Evolutionary conservation across 2,797 vertebrate genomes (phyloP).

Genomic region (Manis javanica): DNA sequence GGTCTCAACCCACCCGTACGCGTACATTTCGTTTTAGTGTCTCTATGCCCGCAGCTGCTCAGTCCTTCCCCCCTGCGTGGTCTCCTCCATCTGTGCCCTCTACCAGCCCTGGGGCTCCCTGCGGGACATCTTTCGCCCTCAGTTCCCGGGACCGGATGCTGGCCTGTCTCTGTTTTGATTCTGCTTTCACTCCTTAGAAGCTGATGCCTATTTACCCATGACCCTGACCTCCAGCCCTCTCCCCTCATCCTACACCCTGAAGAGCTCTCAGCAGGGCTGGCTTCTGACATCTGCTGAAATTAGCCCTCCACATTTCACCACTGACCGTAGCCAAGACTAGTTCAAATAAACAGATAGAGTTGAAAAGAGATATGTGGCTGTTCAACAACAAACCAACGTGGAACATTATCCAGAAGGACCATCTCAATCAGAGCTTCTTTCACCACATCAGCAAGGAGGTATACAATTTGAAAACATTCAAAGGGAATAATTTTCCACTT

Average conservation of each 20-base stretch:
- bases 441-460: slow-evolving; percentile 40
- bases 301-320: slow-evolving; percentile 57
- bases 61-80: not conserved
- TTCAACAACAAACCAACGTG: slow-evolving; percentile 20
- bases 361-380: slow-evolving; percentile 56
- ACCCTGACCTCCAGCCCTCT: slow-evolving; percentile 20
- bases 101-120: not conserved
- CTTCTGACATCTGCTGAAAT: slow-evolving; percentile 63
- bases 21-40: not conserved
- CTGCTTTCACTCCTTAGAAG: slow-evolving; percentile 47
- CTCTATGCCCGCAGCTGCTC: not conserved
- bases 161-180: not conserved
- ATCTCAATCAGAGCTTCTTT: slow-evolving; percentile 66
- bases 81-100: not conserved
- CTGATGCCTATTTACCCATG: not conserved
- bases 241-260: not conserved
- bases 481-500: slow-evolving; percentile 28
- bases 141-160: not conserved
- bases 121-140: not conserved
- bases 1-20: not conserved
- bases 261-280: not conserved
- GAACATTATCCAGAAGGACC: slow-evolving; percentile 62
- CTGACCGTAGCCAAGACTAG: slow-evolving; percentile 23
- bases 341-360: slow-evolving; percentile 71
- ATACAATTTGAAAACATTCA: slow-evolving; percentile 57